Evolutionary conservation across 1,140 invertebrate species (phyloP).

Genomic region (Drosophila baimaii): DNA sequence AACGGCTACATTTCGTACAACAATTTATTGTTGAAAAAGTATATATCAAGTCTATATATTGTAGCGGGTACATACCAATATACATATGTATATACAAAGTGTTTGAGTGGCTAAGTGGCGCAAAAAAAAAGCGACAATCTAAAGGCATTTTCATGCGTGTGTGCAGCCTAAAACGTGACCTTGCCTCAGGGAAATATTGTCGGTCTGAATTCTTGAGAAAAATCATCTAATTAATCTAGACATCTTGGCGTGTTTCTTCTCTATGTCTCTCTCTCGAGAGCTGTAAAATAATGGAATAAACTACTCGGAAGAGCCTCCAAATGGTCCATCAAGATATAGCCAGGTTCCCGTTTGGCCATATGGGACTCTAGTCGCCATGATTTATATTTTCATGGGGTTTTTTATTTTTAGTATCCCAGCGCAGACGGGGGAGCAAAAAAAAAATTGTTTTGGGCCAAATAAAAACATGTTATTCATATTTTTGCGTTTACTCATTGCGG

Average conservation of each 20-base stretch:
- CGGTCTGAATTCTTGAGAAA: slow-evolving; percentile 26
- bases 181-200: slow-evolving; percentile 38
- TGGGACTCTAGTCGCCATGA: slow-evolving; percentile 50
- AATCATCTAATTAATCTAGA: slow-evolving; percentile 38
- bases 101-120: slow-evolving; percentile 26
- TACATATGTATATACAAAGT: slow-evolving; percentile 17
- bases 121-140: slow-evolving; percentile 21
- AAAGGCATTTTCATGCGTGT: slow-evolving; percentile 29
- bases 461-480: slow-evolving; percentile 71
- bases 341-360: slow-evolving; percentile 58
- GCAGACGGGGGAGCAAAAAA: slow-evolving; percentile 16
- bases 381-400: slow-evolving; percentile 62
- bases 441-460: slow-evolving; percentile 55
- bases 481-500: slow-evolving; percentile 61
- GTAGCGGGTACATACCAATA: slow-evolving; percentile 25
- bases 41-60: slow-evolving; percentile 42
- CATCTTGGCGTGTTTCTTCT: slow-evolving; percentile 3
- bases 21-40: slow-evolving; percentile 64
- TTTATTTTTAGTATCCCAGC: slow-evolving; percentile 61
- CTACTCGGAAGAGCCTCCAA: slow-evolving; percentile 10
- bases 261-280: background rate
- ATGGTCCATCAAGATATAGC: slow-evolving; percentile 7
- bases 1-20: slow-evolving; percentile 65
- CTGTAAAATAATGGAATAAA: slow-evolving; percentile 41
- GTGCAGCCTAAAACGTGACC: slow-evolving; percentile 50